A percentile compares a stretch with the other conserved stretches of the same genome.
Conservation (phyloP, 2,797 vertebrate species). For the Lerista edwardsae region DNA sequence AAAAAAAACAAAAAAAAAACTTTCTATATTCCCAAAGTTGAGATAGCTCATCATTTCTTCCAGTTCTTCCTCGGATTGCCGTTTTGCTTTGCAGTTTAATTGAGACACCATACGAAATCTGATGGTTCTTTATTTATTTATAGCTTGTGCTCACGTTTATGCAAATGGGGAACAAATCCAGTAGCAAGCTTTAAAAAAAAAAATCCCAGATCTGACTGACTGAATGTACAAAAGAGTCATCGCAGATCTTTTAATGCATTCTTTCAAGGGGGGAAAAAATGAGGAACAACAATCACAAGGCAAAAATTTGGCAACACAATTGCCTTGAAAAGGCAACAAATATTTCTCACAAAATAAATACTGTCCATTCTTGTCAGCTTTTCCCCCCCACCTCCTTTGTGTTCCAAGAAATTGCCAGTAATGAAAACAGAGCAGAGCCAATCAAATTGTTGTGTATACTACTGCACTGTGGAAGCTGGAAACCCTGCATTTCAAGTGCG, state of each 20-base stretch:
- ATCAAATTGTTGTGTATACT: constrained; percentile 74
- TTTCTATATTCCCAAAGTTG: constrained; percentile 31
- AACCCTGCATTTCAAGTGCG: constrained; percentile 72
- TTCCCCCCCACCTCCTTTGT: constrained; percentile 69
- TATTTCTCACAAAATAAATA: constrained; percentile 74
- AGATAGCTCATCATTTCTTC: constrained; percentile 40
- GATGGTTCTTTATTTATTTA: constrained; percentile 59
- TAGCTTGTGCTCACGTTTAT: constrained; percentile 53
- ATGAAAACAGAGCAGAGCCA: constrained; percentile 77
- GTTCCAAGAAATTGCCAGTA: constrained; percentile 75
- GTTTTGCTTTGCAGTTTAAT: constrained; percentile 55
- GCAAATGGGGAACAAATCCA: constrained; percentile 63
- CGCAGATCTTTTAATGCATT: constrained; percentile 62
- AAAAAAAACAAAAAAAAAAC: not conserved
- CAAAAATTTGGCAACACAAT: constrained; percentile 72
- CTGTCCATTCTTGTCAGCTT: constrained; percentile 72
- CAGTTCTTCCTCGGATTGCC: constrained; percentile 26
- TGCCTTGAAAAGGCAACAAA: constrained; percentile 72
- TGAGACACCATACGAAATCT: constrained; percentile 54
- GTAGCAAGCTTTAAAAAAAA: constrained; percentile 58
- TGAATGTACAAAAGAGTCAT: constrained; percentile 66
- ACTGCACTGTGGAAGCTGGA: constrained; percentile 68
- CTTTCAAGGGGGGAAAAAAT: constrained; percentile 36
- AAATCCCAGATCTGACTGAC: constrained; percentile 60
- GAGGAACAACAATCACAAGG: constrained; percentile 62